These are phyloP conservation scores for Anguilla pacifica DNA, from an alignment of 2,797 vertebrate species.

Conservation along the genomic window DNA sequence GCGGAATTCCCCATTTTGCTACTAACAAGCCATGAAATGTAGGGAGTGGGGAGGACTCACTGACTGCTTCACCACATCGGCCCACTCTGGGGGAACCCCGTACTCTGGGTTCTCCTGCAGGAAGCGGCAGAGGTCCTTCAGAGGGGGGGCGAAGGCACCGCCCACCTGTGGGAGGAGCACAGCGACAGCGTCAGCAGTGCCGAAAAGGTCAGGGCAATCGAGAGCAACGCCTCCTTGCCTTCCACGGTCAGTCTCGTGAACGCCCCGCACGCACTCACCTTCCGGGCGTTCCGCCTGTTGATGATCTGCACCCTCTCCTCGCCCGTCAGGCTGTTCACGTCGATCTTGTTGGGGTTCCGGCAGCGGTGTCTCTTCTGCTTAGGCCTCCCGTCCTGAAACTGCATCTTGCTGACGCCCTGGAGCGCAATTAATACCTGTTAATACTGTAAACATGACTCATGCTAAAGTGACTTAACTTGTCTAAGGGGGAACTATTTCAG, in stretches of 20 bases:
- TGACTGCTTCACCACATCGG: slow-evolving; percentile 96
- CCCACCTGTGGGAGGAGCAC: slow-evolving; percentile 78
- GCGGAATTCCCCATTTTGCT: neutral
- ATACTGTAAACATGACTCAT: too few relatives aligned
- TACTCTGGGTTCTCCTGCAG: slow-evolving; percentile 97
- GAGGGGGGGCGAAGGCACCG: slow-evolving; percentile 95
- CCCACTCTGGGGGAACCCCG: slow-evolving; percentile 97
- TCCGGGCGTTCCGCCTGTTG: slow-evolving; percentile 95
- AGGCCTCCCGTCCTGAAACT: slow-evolving; percentile 62
- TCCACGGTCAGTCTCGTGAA: too few relatives aligned
- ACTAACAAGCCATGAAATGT: slow-evolving; percentile 20
- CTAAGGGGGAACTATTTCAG: too few relatives aligned
- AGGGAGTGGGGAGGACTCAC: slow-evolving; percentile 73
- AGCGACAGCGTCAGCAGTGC: neutral
- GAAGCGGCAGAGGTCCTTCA: slow-evolving; percentile 95
- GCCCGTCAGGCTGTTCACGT: slow-evolving; percentile 94
- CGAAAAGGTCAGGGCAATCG: too few relatives aligned
- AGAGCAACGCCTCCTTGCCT: too few relatives aligned
- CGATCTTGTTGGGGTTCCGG: slow-evolving; percentile 96
- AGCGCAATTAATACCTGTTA: too few relatives aligned
- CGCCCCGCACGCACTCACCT: slow-evolving; percentile 68
- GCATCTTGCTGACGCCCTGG: too few relatives aligned
- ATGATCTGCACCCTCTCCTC: slow-evolving; percentile 98
- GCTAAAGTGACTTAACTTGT: too few relatives aligned
- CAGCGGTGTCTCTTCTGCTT: slow-evolving; percentile 98